phyloP scores from a whole-genome alignment of 2,888 invertebrate species.

The Drosophila neonasuta region DNA sequence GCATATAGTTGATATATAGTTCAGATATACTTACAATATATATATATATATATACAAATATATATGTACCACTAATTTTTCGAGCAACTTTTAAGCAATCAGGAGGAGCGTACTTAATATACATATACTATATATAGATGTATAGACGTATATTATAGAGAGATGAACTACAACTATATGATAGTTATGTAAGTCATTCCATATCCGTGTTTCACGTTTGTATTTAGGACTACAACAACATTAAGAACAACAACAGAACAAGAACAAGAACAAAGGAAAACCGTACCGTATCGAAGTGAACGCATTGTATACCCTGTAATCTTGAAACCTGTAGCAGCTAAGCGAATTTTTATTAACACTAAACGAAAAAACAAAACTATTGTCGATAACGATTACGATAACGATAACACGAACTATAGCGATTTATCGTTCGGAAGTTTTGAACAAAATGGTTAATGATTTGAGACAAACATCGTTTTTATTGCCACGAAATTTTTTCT shows the following conservation, averaged over 20 bases:
- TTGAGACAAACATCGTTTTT: conserved; percentile 64
- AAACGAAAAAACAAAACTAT: conserved; percentile 6
- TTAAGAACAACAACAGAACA: neutral
- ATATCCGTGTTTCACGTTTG: conserved; percentile 61
- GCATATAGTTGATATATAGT: conserved; percentile 50
- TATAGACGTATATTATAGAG: conserved; percentile 17
- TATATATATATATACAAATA: conserved; percentile 24
- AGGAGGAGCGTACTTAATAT: conserved; percentile 58
- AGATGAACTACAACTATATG: conserved; percentile 32
- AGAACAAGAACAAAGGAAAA: neutral
- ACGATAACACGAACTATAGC: neutral
- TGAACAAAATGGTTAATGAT: conserved; percentile 33
- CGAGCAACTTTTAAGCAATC: conserved; percentile 76
- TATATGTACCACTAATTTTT: conserved; percentile 67
- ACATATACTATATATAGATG: conserved; percentile 32
- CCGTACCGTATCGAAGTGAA: conserved; percentile 3
- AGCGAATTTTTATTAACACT: conserved; percentile 17
- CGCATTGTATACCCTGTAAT: conserved; percentile 24
- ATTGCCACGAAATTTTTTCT: conserved; percentile 80
- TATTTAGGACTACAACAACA: conserved; percentile 32
- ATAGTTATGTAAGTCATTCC: conserved; percentile 52
- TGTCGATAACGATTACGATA: conserved; percentile 9
- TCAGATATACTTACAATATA: conserved; percentile 21
- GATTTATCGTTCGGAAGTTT: neutral
- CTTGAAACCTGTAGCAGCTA: conserved; percentile 23